Conservation (phyloP, 2,888 invertebrate genomes). For the Hydroisotoma schaefferi region DNA sequence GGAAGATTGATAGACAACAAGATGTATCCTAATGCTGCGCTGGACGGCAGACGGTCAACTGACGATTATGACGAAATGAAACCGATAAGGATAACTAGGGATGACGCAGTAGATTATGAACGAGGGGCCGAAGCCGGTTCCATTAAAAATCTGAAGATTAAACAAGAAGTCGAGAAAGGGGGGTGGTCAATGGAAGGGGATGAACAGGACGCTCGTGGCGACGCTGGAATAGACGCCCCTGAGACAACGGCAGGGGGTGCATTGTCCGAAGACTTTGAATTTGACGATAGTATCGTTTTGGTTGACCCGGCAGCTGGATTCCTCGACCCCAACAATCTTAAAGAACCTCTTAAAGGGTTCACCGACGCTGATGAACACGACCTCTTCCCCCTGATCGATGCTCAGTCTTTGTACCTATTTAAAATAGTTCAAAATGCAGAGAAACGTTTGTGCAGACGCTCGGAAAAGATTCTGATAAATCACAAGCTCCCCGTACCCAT, state of each 20-base stretch:
- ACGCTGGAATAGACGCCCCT: too few species aligned
- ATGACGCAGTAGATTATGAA: not conserved
- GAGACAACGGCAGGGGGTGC: too few species aligned
- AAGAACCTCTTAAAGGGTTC: conserved; percentile 23
- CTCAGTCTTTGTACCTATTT: conserved; percentile 26
- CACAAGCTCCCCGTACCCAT: conserved; percentile 2
- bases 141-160: too few species aligned
- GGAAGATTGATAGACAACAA: not conserved
- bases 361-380: conserved; percentile 20
- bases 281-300: too few species aligned
- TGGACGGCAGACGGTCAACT: too few species aligned
- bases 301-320: not conserved
- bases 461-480: conserved; percentile 13
- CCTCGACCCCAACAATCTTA: conserved; percentile 17
- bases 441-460: conserved; percentile 6
- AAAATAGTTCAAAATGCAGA: conserved; percentile 26
- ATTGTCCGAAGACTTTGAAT: conserved; percentile 10
- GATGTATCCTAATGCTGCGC: too few species aligned
- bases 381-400: conserved; percentile 29
- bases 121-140: not conserved
- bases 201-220: not conserved
- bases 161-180: not conserved
- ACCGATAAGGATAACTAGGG: too few species aligned
- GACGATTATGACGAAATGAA: not conserved
- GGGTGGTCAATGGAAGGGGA: not conserved